Base-by-base conservation (phyloP, 1,140 invertebrate species). In the Aphaenogaster rudis region DNA sequence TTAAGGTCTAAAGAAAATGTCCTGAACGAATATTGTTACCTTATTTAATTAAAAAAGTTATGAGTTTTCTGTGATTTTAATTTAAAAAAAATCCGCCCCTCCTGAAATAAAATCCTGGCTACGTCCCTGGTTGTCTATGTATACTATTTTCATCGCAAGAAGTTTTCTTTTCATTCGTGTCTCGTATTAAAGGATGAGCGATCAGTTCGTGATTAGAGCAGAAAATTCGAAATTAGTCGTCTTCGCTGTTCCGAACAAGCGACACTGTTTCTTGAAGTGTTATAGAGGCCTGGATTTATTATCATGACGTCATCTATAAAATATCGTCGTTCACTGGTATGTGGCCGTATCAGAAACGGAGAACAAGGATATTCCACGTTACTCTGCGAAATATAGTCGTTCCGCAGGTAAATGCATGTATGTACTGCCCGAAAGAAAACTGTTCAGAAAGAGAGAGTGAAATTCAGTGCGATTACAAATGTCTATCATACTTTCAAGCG, bases 301-400 rank as follows among this genome's bases (percentile, higher is more conserved):
- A 28, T 28, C 66, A 85, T n/a, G 36, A 39, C 36, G 8, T 77
- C 21, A 13, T 50, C 21, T n/a, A 33, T 4, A 39, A 28, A 28
- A 28, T 77, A 64, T 52, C 36, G 15, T 54, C 45, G 17, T 0
- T 74, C 5, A 21, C 15, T 17, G 81, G 71, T 13, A 8, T 9
- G 3, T 85, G 71, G 59, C 59, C 57, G 8, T 66, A 66, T 42
- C 48, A 50, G 45, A 21, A 61, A n/a, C 39, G 15, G 13, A 61
- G 7, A 74, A 8, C 21, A 17, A 78, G 21, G 17, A 0, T 78
- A 17, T 63, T 78, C 8, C 15, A 15, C 13, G 7, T 36, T 11
- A 17, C 21, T 5, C 3, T n/a, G 1, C 36, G 33, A 3, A 42
- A 8, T 61, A 15, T 61, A 4, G 6, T 48, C 5, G 4, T 48